Percentiles rank a stretch among this genome's conserved stretches.
Evolutionary conservation across 2,113 vertebrate genomes (phyloP).

Genomic region (Myiozetetes cayanensis): DNA sequence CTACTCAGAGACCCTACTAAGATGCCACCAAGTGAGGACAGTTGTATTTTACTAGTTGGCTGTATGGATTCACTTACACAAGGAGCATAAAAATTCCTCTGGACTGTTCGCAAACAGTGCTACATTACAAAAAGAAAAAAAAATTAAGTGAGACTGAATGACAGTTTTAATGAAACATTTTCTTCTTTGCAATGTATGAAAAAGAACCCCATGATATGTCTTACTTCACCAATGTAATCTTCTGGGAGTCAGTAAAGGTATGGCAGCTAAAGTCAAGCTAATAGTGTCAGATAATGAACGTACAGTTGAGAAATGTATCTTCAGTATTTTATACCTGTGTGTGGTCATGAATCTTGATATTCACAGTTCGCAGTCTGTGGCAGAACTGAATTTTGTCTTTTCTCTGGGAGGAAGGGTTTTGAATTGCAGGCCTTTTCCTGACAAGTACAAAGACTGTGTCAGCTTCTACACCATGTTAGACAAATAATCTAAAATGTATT

Average conservation of each 20-base stretch:
- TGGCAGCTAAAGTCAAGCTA: neutral
- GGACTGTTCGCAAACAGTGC: neutral
- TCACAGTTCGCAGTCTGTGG: neutral
- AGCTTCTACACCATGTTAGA: neutral
- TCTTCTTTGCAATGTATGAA: neutral
- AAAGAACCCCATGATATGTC: neutral
- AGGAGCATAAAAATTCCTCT: neutral
- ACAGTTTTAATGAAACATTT: neutral
- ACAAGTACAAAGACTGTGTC: neutral
- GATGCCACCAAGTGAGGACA: neutral
- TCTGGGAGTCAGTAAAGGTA: neutral
- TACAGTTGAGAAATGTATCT: neutral
- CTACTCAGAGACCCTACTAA: neutral
- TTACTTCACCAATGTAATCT: neutral
- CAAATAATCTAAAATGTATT: neutral
- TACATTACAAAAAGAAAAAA: neutral
- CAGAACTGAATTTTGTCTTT: neutral
- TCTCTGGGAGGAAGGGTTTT: neutral
- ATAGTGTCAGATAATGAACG: neutral
- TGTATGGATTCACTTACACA: neutral
- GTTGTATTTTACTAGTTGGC: neutral
- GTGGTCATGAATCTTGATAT: neutral
- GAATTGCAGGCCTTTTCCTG: neutral
- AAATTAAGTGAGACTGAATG: neutral
- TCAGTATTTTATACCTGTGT: neutral